These are phyloP conservation scores for Mythimna pallens DNA, from an alignment of 2,888 invertebrate species.

Conservation along the genomic window DNA sequence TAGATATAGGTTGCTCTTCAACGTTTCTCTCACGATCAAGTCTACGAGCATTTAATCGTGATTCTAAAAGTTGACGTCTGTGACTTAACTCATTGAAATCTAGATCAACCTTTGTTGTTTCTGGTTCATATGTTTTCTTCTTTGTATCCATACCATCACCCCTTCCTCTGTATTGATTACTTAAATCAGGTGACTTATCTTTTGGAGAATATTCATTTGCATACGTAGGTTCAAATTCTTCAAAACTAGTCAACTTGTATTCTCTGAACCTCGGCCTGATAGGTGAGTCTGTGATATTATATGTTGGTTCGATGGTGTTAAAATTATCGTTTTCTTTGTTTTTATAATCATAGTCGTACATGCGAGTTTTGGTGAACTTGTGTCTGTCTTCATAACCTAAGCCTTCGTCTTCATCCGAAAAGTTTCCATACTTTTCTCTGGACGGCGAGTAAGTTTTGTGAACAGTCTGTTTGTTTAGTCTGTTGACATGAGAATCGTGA, in stretches of 20 bases:
- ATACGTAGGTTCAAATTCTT: conserved; percentile 88
- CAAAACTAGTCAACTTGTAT: conserved; percentile 89
- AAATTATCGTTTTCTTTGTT: conserved; percentile 83
- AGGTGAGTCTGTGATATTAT: conserved; percentile 90
- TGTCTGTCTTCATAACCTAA: conserved; percentile 93
- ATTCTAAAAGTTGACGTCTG: conserved; percentile 94
- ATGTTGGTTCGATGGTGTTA: conserved; percentile 80
- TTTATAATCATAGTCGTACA: conserved; percentile 87
- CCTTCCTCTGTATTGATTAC: conserved; percentile 89
- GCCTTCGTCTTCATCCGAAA: conserved; percentile 95
- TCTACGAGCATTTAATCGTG: conserved; percentile 92
- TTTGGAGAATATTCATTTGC: conserved; percentile 82
- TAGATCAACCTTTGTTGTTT: conserved; percentile 80
- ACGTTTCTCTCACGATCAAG: conserved; percentile 81
- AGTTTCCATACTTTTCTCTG: conserved; percentile 88
- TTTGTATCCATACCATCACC: conserved; percentile 93
- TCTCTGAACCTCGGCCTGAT: conserved; percentile 92
- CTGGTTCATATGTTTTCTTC: conserved; percentile 86
- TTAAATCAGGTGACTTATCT: conserved; percentile 77
- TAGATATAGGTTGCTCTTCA: conserved; percentile 84
- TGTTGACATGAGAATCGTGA: conserved; percentile 75
- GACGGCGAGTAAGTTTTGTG: conserved; percentile 88
- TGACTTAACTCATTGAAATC: conserved; percentile 92
- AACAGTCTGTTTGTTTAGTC: conserved; percentile 84
- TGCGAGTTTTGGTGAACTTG: conserved; percentile 78